phyloP scores from a whole-genome alignment of 2,888 invertebrate genomes.

The Andricus quercusramuli region DNA sequence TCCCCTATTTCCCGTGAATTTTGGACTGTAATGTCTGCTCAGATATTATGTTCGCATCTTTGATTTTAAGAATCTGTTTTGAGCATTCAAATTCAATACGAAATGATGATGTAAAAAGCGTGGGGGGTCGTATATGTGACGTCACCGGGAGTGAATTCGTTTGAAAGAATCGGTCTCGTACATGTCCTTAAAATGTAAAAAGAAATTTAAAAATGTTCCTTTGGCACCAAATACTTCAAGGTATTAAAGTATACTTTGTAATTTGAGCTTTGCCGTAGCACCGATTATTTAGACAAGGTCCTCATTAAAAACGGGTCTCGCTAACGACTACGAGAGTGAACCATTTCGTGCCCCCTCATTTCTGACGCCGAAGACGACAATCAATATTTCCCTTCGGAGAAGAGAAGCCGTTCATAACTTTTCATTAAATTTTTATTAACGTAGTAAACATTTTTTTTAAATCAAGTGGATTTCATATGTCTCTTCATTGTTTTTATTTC shows the following conservation, averaged over 20 bases:
- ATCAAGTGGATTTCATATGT: not conserved
- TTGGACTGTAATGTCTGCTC: too few relatives aligned
- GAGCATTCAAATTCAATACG: too few relatives aligned
- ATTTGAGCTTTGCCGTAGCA: not conserved
- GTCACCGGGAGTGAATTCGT: too few relatives aligned
- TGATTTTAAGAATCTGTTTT: too few relatives aligned
- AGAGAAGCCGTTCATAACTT: slow-evolving; percentile 5
- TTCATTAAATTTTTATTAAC: not conserved
- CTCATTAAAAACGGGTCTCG: slow-evolving; percentile 32
- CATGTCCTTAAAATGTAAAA: too few relatives aligned
- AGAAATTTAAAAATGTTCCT: not conserved
- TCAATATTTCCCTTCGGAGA: slow-evolving; percentile 15
- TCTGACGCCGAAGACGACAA: slow-evolving; percentile 12
- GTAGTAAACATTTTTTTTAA: not conserved
- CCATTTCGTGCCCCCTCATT: not conserved
- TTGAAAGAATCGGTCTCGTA: too few relatives aligned
- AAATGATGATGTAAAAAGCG: too few relatives aligned
- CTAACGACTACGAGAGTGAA: slow-evolving; percentile 28
- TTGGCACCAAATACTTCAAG: slow-evolving; percentile 1
- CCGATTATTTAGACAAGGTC: slow-evolving; percentile 26
- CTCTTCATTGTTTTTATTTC: not conserved
- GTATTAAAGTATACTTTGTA: slow-evolving; percentile 14
- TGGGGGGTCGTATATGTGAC: too few relatives aligned
- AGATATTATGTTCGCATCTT: too few relatives aligned
- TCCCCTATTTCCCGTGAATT: too few relatives aligned